phyloP scores from a whole-genome alignment of 1,140 invertebrate genomes.

The Drosophila subpulchrella region DNA sequence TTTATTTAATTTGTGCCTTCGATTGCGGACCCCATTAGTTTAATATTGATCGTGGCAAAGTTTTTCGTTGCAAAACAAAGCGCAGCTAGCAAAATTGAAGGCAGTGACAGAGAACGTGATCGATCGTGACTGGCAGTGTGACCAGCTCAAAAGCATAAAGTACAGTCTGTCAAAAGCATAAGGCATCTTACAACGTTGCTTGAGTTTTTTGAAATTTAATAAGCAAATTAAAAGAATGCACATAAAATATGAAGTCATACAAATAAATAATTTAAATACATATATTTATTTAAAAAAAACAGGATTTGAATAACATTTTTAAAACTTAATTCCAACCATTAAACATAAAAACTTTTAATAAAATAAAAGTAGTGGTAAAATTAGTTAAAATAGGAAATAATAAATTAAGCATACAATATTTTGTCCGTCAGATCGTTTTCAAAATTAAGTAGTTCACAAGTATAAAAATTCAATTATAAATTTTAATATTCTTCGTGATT shows the following conservation, averaged over 20 bases:
- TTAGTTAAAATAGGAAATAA: no score
- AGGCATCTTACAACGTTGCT: not conserved
- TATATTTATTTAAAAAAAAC: not conserved
- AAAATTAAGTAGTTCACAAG: not conserved
- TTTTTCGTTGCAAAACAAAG: conserved; percentile 69
- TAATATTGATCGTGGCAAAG: conserved; percentile 53
- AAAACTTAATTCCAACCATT: not conserved
- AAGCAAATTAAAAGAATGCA: not conserved
- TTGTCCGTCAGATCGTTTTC: not conserved
- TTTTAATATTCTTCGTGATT: not conserved
- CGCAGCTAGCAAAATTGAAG: conserved; percentile 47
- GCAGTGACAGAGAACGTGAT: conserved; percentile 42
- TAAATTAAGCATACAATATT: not conserved
- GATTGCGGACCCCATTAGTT: conserved; percentile 24
- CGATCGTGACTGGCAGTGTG: conserved; percentile 38
- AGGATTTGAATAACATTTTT: not conserved
- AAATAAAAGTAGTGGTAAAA: no score
- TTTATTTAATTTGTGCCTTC: conserved; percentile 28
- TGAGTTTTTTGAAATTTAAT: not conserved
- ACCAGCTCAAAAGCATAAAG: conserved; percentile 11
- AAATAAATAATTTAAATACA: not conserved
- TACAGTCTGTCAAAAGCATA: not conserved
- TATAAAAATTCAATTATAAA: not conserved
- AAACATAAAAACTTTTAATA: not conserved
- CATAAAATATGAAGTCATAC: not conserved